Evolutionary conservation across 2,113 vertebrate genomes (phyloP).

Genomic region (Notechis scutatus): DNA sequence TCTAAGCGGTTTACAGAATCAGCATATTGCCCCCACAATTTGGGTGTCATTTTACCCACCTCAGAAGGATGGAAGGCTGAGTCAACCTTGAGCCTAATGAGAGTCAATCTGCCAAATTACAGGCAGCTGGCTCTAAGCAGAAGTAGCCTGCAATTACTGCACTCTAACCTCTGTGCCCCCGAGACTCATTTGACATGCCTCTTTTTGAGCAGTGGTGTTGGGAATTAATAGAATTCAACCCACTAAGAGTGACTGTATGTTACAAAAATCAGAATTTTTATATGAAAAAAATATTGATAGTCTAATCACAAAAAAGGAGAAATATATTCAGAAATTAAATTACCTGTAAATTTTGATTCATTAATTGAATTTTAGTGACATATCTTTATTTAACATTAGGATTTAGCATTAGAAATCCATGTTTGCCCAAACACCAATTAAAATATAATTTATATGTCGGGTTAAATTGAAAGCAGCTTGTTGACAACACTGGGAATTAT

Average conservation of each 20-base stretch:
- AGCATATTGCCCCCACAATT: no score
- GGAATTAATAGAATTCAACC: not conserved
- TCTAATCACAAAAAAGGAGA: not conserved
- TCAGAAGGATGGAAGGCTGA: no score
- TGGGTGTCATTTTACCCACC: no score
- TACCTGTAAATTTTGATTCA: not conserved
- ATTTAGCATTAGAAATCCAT: not conserved
- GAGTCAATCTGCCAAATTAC: no score
- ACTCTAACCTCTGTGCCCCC: no score
- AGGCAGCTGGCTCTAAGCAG: no score
- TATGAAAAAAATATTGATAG: not conserved
- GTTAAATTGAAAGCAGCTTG: not conserved
- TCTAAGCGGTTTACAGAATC: no score
- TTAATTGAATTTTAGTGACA: not conserved
- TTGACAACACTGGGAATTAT: not conserved
- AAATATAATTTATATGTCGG: not conserved
- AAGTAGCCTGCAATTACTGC: no score
- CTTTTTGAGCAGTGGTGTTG: not conserved
- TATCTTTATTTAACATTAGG: not conserved
- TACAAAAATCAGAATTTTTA: not conserved
- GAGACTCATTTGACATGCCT: not conserved
- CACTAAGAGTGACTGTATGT: not conserved
- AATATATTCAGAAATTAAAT: not conserved
- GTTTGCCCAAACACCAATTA: not conserved
- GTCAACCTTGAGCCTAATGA: no score